Conservation (phyloP, 2,888 invertebrate genomes). For the Zaprionus bogoriensis region DNA sequence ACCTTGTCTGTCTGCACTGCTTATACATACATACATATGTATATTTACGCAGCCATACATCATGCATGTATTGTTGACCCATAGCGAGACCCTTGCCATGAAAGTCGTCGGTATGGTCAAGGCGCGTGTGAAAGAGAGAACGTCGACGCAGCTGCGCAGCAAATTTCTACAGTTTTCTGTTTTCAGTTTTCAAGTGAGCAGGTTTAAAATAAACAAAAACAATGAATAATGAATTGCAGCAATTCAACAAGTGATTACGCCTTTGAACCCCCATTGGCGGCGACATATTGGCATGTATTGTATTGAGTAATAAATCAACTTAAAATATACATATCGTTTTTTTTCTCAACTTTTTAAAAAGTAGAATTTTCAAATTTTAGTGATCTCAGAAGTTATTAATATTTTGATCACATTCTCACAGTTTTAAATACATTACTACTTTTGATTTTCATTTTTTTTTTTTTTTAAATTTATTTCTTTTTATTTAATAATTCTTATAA, state of each 20-base stretch:
- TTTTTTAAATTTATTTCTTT: too few species aligned
- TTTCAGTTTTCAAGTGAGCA: slow-evolving; percentile 1
- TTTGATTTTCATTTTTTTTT: too few species aligned
- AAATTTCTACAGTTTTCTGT: slow-evolving; percentile 34
- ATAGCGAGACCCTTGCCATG: slow-evolving; percentile 45
- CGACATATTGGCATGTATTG: not conserved
- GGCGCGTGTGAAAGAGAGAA: slow-evolving; percentile 46
- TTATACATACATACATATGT: not conserved
- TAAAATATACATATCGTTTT: too few species aligned
- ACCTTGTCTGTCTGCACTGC: too few species aligned
- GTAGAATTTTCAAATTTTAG: too few species aligned
- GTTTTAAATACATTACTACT: too few species aligned
- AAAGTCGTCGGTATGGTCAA: slow-evolving; percentile 31
- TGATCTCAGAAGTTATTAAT: too few species aligned
- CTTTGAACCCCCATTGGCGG: too few species aligned
- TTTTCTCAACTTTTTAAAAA: too few species aligned
- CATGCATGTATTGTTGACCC: slow-evolving; percentile 29
- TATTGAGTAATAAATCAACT: not conserved
- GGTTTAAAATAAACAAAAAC: not conserved
- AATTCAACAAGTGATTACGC: not conserved
- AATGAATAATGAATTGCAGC: not conserved
- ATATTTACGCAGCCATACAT: too few species aligned
- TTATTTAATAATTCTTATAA: too few species aligned
- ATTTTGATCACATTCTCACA: too few species aligned
- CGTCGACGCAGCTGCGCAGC: not conserved